These are phyloP conservation scores for Melanotaenia maccullochi DNA, from an alignment of 2,797 vertebrate species.

Conservation along the genomic window DNA sequence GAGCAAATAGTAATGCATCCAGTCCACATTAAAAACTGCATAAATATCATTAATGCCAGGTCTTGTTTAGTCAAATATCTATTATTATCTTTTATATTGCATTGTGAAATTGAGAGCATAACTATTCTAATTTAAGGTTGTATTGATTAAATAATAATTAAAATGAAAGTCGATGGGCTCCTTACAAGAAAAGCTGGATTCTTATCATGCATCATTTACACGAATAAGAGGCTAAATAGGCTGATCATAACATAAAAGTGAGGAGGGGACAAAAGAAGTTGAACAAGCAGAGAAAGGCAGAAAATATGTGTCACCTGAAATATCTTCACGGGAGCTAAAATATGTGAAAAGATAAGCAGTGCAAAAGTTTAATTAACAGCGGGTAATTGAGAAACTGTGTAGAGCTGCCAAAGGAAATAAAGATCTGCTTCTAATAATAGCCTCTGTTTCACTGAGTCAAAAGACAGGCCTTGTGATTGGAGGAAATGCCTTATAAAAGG, in stretches of 20 bases:
- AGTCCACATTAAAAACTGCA: constrained; percentile 16
- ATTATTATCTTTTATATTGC: background rate
- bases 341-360: constrained; percentile 23
- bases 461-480: constrained; percentile 15
- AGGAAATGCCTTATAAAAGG: background rate
- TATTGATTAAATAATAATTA: background rate
- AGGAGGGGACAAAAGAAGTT: background rate
- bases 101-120: too few species aligned
- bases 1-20: constrained; percentile 11
- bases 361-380: constrained; percentile 35
- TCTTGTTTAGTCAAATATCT: background rate
- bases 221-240: background rate
- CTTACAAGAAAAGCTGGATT: background rate
- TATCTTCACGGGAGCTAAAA: constrained; percentile 3
- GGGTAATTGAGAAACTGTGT: constrained; percentile 40
- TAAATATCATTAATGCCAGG: background rate
- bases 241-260: background rate
- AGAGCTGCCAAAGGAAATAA: constrained; percentile 52
- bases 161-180: background rate
- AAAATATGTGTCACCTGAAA: background rate
- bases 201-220: background rate
- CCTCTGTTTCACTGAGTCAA: constrained; percentile 32
- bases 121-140: background rate
- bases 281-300: background rate
- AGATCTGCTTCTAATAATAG: constrained; percentile 41